Evolutionary conservation across 2,888 invertebrate species (phyloP), one percentile per base, ranked within the genome.

Genomic region (Morpho achilles): DNA sequence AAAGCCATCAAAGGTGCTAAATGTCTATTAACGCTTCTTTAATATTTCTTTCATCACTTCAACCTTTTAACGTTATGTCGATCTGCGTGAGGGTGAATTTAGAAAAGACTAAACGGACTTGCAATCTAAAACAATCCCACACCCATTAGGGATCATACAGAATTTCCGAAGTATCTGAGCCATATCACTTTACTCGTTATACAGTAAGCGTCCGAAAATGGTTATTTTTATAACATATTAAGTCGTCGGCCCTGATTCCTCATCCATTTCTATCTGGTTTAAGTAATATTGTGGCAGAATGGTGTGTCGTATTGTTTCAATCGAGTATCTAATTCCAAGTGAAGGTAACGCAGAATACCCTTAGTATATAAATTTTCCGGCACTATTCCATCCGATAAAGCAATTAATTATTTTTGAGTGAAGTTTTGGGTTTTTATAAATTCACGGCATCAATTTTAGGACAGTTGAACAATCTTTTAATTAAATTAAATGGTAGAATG

Each of bases 11-110:
- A 86, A 82, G 89, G 89, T 89, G 89, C 88, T 89, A 88, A 85
- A 80, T 83, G 87, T 89, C 87, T 89, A 87, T 89, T 89, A 85
- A 81, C 67, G 88, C 87, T 89, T 87, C 72, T 83, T 87, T 87
- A 76, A 70, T 72, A 68, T 81, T 81, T 75, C 71, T 79, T 82
- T 77, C 69, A 69, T 71, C 56, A 65, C 59, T 67, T 67, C 58
- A 63, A 63, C 57, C 59, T 71, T 67, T 63, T 70, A 65, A 66
- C 64, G 69, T 68, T 68, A 72, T 71, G 70, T 72, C 71, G 72
- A 71, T 71, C 70, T 72, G 68, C 65, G 60, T 62, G 66, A 67
- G 63, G 63, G 62, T 62, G 66, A 63, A 59, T 58, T 65, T 61
- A 52, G 43, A 47, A 46, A 48, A 43, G 50, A 56, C 50, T 22